Evolutionary conservation across 37 sponge, comb jelly and placozoan species (phyloP).

Genomic region (Mnemiopsis leidyi): DNA sequence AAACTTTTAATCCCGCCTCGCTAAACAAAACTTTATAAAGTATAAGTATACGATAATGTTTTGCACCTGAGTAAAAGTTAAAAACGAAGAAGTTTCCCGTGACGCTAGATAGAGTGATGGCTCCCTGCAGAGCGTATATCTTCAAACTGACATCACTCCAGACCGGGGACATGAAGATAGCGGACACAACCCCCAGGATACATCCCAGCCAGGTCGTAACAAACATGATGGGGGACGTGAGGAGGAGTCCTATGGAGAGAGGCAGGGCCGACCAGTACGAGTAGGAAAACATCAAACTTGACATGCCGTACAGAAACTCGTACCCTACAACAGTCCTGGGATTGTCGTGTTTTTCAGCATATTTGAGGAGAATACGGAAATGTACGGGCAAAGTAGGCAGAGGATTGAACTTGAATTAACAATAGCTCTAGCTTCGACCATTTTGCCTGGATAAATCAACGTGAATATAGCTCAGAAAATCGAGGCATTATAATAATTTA

Average conservation of each 20-base stretch:
- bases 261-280: neutral
- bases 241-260: conserved; percentile 3
- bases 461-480: no score
- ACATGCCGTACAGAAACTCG: conserved; percentile 26
- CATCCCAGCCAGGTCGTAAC: conserved; percentile 48
- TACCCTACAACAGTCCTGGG: conserved; percentile 12
- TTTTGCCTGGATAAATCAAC: no score
- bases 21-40: no score
- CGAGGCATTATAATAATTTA: neutral
- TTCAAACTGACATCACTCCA: neutral
- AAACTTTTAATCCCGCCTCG: no score
- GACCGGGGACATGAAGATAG: conserved; percentile 10
- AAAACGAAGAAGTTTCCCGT: conserved; percentile 42
- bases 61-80: conserved; percentile 46
- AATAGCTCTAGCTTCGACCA: no score
- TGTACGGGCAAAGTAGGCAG: no score
- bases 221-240: conserved; percentile 20
- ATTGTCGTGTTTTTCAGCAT: no score
- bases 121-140: conserved; percentile 7
- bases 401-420: no score
- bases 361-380: no score
- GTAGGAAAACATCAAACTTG: conserved; percentile 15
- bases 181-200: neutral
- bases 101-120: neutral
- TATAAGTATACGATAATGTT: no score